A percentile compares a stretch with the other conserved stretches of the same genome.
phyloP scores from a whole-genome alignment of 2,888 invertebrate genomes.

The Lottia gigantea region DNA sequence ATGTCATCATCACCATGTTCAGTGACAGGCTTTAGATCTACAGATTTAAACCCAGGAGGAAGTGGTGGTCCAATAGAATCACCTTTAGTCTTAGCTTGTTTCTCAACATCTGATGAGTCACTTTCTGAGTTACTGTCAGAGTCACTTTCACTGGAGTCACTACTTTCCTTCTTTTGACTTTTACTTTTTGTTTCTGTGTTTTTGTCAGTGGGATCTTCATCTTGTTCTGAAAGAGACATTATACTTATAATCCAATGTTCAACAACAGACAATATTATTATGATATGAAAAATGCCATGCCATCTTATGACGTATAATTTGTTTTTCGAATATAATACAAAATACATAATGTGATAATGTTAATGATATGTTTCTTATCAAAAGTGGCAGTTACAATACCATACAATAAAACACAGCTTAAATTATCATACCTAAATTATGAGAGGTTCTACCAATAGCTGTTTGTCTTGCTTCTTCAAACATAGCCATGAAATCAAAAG shows the following conservation, averaged over 20 bases:
- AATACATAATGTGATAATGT: too few species aligned
- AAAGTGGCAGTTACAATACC: too few species aligned
- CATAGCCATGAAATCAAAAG: slow-evolving; percentile 82
- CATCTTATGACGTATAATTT: too few species aligned
- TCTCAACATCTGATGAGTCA: slow-evolving; percentile 10
- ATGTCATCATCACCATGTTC: slow-evolving; percentile 62
- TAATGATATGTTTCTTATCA: too few species aligned
- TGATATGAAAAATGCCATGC: too few species aligned
- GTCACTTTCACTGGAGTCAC: slow-evolving; percentile 26
- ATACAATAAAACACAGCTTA: neutral
- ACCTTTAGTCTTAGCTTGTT: neutral
- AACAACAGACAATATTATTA: too few species aligned
- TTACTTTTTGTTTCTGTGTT: slow-evolving; percentile 12
- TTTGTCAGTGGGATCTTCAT: slow-evolving; percentile 8
- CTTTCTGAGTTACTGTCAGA: slow-evolving; percentile 23
- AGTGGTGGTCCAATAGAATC: slow-evolving; percentile 50
- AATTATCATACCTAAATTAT: slow-evolving; percentile 26
- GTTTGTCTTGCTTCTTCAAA: slow-evolving; percentile 71
- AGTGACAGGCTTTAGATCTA: neutral
- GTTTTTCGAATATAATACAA: too few species aligned
- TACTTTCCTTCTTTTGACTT: slow-evolving; percentile 17
- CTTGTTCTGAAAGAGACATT: too few species aligned
- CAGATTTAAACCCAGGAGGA: slow-evolving; percentile 34
- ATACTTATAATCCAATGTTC: too few species aligned
- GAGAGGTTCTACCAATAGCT: slow-evolving; percentile 64